Conservation (phyloP, 2,888 invertebrate species). For the Tachina fera region DNA sequence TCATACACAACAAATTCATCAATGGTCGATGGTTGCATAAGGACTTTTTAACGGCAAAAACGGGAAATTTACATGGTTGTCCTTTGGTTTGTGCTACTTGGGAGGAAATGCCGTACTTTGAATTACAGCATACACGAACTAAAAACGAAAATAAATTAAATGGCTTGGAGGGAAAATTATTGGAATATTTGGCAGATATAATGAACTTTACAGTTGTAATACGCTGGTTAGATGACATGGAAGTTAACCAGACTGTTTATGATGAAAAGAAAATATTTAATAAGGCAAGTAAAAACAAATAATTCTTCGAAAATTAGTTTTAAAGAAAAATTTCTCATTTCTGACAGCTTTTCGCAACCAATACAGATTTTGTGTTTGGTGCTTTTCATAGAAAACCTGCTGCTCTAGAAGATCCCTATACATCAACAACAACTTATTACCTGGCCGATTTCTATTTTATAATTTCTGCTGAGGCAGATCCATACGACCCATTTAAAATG, state of each 20-base stretch:
- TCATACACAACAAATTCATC: conserved; percentile 71
- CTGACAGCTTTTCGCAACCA: conserved; percentile 71
- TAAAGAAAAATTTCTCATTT: background rate
- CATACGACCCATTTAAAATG: conserved; percentile 71
- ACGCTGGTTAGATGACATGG: conserved; percentile 70
- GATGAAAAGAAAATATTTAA: conserved; percentile 69
- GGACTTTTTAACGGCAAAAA: conserved; percentile 73
- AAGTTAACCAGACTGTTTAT: conserved; percentile 72
- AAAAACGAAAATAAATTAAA: background rate
- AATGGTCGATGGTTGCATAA: conserved; percentile 70
- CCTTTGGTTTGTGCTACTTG: conserved; percentile 75
- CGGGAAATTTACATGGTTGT: conserved; percentile 76
- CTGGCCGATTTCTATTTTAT: conserved; percentile 72
- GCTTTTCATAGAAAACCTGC: conserved; percentile 73
- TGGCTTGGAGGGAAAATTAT: conserved; percentile 74
- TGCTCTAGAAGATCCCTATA: conserved; percentile 63
- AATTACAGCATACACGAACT: conserved; percentile 11
- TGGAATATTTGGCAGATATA: conserved; percentile 71
- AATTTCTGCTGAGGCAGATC: conserved; percentile 65
- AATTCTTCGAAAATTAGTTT: too few species aligned
- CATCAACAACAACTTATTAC: conserved; percentile 72
- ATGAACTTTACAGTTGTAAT: conserved; percentile 74
- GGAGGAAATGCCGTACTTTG: conserved; percentile 74
- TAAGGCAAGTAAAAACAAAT: conserved; percentile 63
- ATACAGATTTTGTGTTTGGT: conserved; percentile 74